phyloP scores from a whole-genome alignment of 2,797 vertebrate species.

The Malurus splendens region DNA sequence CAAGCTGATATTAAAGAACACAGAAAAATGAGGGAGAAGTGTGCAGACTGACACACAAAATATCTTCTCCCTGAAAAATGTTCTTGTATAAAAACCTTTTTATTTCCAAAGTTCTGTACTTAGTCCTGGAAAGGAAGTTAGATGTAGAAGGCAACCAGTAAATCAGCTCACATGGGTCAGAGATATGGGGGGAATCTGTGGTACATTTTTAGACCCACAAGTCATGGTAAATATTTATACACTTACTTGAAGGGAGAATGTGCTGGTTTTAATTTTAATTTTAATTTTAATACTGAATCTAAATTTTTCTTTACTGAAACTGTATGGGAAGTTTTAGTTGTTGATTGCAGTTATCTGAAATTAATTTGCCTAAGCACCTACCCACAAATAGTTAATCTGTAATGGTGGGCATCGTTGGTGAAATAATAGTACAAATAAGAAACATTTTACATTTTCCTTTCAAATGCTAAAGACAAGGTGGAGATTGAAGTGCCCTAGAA shows the following conservation, averaged over 20 bases:
- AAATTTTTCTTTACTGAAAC: neutral
- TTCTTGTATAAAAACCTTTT: neutral
- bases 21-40: neutral
- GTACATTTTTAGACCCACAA: neutral
- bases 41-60: neutral
- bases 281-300: neutral
- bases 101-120: neutral
- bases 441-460: slow-evolving; percentile 33
- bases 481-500: neutral
- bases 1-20: neutral
- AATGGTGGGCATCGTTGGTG: neutral
- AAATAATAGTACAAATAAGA: neutral
- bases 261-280: neutral
- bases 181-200: neutral
- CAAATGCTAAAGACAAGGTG: slow-evolving; percentile 24
- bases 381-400: slow-evolving; percentile 19
- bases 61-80: neutral
- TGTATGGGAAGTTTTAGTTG: neutral
- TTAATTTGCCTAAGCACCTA: neutral
- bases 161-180: neutral
- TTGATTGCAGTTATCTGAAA: neutral
- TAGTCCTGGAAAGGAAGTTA: neutral
- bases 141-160: neutral
- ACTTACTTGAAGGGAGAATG: neutral
- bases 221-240: neutral